Conservation (phyloP, 2,113 vertebrate species). For the Ctenomys sociabilis region DNA sequence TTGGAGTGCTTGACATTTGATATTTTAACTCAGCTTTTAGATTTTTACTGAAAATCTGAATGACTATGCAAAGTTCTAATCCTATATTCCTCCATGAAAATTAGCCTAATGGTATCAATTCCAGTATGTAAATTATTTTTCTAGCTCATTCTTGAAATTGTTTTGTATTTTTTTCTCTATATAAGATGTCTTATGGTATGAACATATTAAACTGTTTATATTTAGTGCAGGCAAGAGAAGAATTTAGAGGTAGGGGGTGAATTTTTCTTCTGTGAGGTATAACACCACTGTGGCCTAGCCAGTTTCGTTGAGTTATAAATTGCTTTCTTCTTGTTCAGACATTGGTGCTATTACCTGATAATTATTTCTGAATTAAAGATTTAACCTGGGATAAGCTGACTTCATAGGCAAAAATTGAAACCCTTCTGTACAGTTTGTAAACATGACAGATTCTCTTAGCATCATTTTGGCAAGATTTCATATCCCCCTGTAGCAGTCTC, state of each 20-base stretch:
- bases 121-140: background rate
- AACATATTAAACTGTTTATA: background rate
- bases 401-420: slow-evolving; percentile 69
- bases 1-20: background rate
- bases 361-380: slow-evolving; percentile 82
- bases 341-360: slow-evolving; percentile 72
- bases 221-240: background rate
- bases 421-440: slow-evolving; percentile 80
- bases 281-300: slow-evolving; percentile 51
- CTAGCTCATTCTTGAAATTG: background rate
- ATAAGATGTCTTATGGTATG: slow-evolving; percentile 1
- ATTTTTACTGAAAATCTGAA: slow-evolving; percentile 20
- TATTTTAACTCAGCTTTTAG: slow-evolving; percentile 10
- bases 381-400: slow-evolving; percentile 79
- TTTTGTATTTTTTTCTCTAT: slow-evolving; percentile 18
- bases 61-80: background rate
- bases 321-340: slow-evolving; percentile 79
- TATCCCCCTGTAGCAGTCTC: slow-evolving; percentile 40
- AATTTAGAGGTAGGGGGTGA: background rate
- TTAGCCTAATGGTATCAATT: background rate
- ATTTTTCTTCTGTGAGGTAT: slow-evolving; percentile 44
- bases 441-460: slow-evolving; percentile 76
- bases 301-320: slow-evolving; percentile 76
- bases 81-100: background rate
- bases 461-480: slow-evolving; percentile 75